These are phyloP conservation scores for Sarotherodon lohbergeri DNA, from an alignment of 2,113 vertebrate genomes.

Conservation along the genomic window DNA sequence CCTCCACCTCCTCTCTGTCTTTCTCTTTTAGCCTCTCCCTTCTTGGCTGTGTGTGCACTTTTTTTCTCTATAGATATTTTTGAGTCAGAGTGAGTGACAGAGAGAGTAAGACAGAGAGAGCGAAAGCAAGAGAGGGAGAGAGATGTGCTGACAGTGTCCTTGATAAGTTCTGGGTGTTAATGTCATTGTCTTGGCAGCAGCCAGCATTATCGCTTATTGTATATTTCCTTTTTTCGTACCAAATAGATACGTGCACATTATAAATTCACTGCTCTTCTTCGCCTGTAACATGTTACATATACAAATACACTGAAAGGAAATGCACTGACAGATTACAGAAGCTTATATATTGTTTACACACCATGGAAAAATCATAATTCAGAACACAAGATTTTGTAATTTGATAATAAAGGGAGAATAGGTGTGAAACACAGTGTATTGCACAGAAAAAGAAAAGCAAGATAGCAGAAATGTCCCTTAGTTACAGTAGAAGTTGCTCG, in stretches of 20 bases:
- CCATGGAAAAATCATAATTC: not conserved
- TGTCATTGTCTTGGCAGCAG: constrained; percentile 51
- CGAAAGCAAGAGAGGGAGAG: not conserved
- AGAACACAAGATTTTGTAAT: not conserved
- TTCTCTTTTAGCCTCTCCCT: not conserved
- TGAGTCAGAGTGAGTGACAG: not conserved
- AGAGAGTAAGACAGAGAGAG: not conserved
- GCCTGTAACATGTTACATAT: not conserved
- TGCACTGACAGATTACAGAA: not conserved
- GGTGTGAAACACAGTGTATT: not conserved
- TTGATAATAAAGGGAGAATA: not conserved
- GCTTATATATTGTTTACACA: constrained; percentile 5
- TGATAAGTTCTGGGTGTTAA: constrained; percentile 54
- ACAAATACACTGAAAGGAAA: not conserved
- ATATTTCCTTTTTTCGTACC: not conserved
- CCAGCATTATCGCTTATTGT: constrained; percentile 21
- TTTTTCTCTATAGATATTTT: not conserved
- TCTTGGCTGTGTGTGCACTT: not conserved
- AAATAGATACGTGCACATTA: not conserved
- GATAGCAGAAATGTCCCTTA: not conserved
- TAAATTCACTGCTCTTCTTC: not conserved
- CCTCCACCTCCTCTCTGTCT: constrained; percentile 4
- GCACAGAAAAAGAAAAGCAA: not conserved
- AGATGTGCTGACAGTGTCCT: constrained; percentile 42
- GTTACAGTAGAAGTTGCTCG: not conserved